Evolutionary conservation across 30 jellyfish, hydroid and myxozoan genomes (phyloP), one percentile per base, ranked within the genome.

Genomic region (Aurelia aurita complex sp. Pacific): DNA sequence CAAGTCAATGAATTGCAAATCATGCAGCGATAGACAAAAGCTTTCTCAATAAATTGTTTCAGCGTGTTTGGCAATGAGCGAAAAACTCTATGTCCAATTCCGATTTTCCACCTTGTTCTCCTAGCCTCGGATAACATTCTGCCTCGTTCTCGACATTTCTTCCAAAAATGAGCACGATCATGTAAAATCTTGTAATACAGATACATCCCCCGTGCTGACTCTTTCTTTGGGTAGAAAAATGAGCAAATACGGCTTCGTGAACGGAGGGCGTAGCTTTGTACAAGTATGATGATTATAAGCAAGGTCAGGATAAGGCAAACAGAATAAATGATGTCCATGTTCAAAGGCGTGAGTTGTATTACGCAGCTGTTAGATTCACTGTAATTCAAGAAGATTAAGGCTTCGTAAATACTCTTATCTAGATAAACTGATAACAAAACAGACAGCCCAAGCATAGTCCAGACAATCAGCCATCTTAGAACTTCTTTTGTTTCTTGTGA

Each of bases 211-310:
- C 98, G 96, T 17, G 89, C 90, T 3, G 88, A 79, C 70, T 88
- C 97, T 50, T 73, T 74, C 61, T 94, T 84, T 9, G 97, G 91
- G 64, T 94, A 94, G 79, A 94, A 88, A 60, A 63, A 83, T 57
- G 96, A 95, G 89, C 98, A 94, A 35, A 94, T 84, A 16, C 93
- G 87, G 57, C 97, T 89, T 73, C 98, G 79, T n/a, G 85, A 61
- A 13, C 98, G 92, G 50, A 94, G 80, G 34, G 71, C 96, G 76
- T 94, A 88, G 62, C 98, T 74, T 73, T 84, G 96, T 3, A 88
- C 61, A 9, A 83, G 54, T 1, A 88, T 33, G 34, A 79, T 83
- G 19, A 76, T 62, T 10, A 94, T 53, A 4, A 82, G 83, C 3
- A 88, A 46, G 11, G 91, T 89, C 29, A 88, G 69, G 4, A 88